Evolutionary conservation across 2,797 vertebrate species (phyloP), one percentile per base, ranked within the genome.

Genomic region (Sparus aurata): DNA sequence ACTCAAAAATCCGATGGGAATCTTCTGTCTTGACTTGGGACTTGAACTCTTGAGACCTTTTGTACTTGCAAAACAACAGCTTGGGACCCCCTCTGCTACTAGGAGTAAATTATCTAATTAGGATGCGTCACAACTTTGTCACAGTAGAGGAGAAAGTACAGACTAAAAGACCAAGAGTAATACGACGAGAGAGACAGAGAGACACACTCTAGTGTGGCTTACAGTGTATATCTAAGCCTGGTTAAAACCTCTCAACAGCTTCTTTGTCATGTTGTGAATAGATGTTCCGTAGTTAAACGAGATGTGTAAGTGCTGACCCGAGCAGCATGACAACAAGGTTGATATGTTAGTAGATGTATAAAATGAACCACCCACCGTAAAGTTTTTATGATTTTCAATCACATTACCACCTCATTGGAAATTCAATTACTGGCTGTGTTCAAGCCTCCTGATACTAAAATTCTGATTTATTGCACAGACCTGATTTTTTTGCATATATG

Each of bases 331-430:
- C 49, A 73, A 17, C 17, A 15, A 20, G 18, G 12, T 22, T 13
- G 15, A 23, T 10, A 73, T 20, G 20, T 27, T 34, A 18, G 5
- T 6, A 50, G 12, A 34, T 3, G 18, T 25, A 69, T 23, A 25
- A 62, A 53, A 62, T 10, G 10, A 41, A 54, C 1, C 22, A 16
- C 54, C 30, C 27, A 18, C 12, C 47, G 20, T 69, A 2, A 64
- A 45, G 16, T 20, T 74, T 68, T 72, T 38, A 73, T 50, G 70
- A 49, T 22, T 57, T 73, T 68, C 22, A 58, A 77, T 50, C 63
- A 23, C 12, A 69, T 73, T 34, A 59, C 55, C 15, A 20, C 22
- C 30, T 57, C 25, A n/a, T 53, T 70, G 20, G 54, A 76, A 52
- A 59, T 53, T 66, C 15, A 54, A 53, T 59, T 30, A 34, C 54